Evolutionary conservation across 2,113 vertebrate genomes (phyloP), one percentile per base, ranked within the genome.

Genomic region (Otolemur garnettii): DNA sequence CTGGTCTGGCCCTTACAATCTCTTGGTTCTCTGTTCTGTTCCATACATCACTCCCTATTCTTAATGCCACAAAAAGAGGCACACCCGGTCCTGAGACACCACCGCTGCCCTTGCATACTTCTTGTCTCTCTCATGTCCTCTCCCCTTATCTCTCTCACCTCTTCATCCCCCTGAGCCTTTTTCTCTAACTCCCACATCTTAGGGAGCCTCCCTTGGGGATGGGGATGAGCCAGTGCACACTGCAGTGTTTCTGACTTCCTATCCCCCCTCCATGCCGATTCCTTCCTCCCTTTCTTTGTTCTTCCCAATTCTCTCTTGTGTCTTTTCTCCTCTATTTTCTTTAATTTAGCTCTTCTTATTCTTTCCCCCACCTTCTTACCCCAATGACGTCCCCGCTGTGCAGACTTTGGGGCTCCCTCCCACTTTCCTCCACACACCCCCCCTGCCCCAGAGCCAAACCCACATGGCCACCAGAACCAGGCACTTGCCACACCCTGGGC

Each of bases 291-390:
- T 55, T 55, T 68, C 55, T 53, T 89, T 42, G 30, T 62, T 18
- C 15, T n/a, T n/a, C n/a, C n/a, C n/a, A n/a, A n/a, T n/a, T n/a
- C n/a, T n/a, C n/a, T n/a, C n/a, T 80, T 55, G 38, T 74, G 9
- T 38, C 18, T 89, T 89, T 77, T 77, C 59, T 77, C 38, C 69
- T 79, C 68, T 66, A 7, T 53, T 94, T 86, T 92, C 60, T 95
- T 96, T 35, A 35, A 53, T 19, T 94, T 69, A 80, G 35, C 13
- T 92, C 50, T 72, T 53, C 30, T 59, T 42, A 79, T 53, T 12
- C 15, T 89, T 95, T 69, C 57, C 5, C 5, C 8, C 74, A 42
- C 59, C 59, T 85, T 95, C 35, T 87, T 62, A 28, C 64, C 59
- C 69, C 87, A 71, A 0, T 7, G 69, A 68, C 21, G 3, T 11